Base-by-base conservation (phyloP, 2,888 invertebrate species). In the Acleris holmiana region DNA sequence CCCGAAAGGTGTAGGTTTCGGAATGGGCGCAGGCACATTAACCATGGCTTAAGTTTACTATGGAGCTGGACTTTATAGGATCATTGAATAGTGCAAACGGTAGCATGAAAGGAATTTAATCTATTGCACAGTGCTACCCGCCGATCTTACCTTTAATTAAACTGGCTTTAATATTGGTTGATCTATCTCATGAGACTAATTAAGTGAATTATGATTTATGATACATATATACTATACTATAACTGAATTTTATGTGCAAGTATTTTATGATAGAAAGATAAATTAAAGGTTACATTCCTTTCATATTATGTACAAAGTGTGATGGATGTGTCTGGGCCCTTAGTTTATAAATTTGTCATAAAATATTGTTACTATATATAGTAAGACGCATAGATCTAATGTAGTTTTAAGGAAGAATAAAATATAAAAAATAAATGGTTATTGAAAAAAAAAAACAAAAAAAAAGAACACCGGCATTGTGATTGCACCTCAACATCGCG, bases 1-100 rank as follows among this genome's bases (percentile, higher is more conserved):
- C 61, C 97, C 97, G 46, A 97, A 96, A 84, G 98, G 98, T 74
- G 97, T 97, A 78, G 98, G 98, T 71, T 98, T 95, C 83, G 98
- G 98, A 74, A 94, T 98, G 93, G 98, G 98, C 77, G 98, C 98
- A 85, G 98, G 98, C 86, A 95, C 96, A 82, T 94, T 97, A 77
- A 96, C 97, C 80, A 97, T 97, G 96, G 96, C 96, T 88, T 97
- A 96, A 93, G 75, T 66, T 58, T 66, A 79, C 80, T 88, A 89
- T 88, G 76, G 84, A 90, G 90, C 89, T 88, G 90, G 90, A 79
- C 89, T 89, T 89, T 82, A 84, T 89, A 89, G 85, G 78, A 81
- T 80, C 73, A 76, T 78, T 76, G 75, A 64, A 59, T 68, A 68
- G 72, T 74, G 69, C 74, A 77, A 80, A 79, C 78, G 86, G 86